Evolutionary conservation across 2,113 vertebrate species (phyloP), one percentile per base, ranked within the genome.

Genomic region (Pseudois nayaur): DNA sequence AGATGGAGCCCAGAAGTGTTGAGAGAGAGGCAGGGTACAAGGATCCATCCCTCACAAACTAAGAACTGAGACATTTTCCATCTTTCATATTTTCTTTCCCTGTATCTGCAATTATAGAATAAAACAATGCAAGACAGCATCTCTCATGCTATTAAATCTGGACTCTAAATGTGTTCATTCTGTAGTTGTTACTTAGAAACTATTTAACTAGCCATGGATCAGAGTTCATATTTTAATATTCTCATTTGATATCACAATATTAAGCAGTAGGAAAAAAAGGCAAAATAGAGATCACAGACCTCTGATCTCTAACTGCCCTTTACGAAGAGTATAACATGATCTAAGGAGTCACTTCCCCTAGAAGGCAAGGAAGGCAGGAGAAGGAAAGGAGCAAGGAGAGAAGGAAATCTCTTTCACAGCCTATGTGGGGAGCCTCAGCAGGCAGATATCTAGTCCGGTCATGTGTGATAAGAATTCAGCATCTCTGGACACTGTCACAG

Each of bases 181-280:
- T 7, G 27, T 67, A 83, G 89, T 36, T 52, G 15, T 83, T 87
- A 84, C 74, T 94, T 8, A 54, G 74, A 36, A 96, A 59, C 33
- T 81, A 43, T 78, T 93, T 91, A 83, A 96, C 74, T 79, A 96
- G 62, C 45, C 43, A 31, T 9, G 19, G 21, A 90, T 87, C 89
- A 85, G 62, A 94, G 92, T 92, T 95, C 94, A 85, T 64, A 84
- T 90, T 92, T 92, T 96, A 96, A 97, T 82, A 67, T 60, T 82
- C 40, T 91, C 62, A 36, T 59, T 50, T 57, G 62, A 52, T 92
- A 50, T 36, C 93, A 98, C 15, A 57, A 76, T 48, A 95, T 86
- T 78, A 96, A 97, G 60, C 76, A 91, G 91, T 6, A 76, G 54
- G 54, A 27, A 17, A 89, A 93, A 87, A 40, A 78, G 43, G 89